A percentile compares a stretch with the other conserved stretches of the same genome.
Conservation (phyloP, 2,888 invertebrate species). For the Merodon equestris region DNA sequence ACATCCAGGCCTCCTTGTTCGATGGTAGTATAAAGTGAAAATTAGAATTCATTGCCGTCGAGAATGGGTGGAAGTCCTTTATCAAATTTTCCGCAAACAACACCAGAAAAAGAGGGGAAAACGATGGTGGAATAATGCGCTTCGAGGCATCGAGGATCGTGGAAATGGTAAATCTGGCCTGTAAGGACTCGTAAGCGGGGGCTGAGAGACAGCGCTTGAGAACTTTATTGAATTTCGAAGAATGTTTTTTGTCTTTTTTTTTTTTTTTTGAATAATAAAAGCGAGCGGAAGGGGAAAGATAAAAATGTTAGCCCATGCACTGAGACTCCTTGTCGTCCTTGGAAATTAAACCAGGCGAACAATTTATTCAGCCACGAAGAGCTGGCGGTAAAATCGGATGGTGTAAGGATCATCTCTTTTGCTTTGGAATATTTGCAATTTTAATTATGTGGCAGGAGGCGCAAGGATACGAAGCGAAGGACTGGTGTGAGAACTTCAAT, state of each 20-base stretch:
- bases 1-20: not conserved
- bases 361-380: slow-evolving; percentile 29
- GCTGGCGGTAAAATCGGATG: not conserved
- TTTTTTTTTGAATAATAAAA: no score
- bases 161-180: slow-evolving; percentile 21
- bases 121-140: slow-evolving; percentile 2
- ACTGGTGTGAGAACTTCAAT: no score
- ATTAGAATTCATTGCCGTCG: slow-evolving; percentile 44
- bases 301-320: no score
- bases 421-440: slow-evolving; percentile 33
- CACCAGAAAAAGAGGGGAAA: not conserved
- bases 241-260: no score
- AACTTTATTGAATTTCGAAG: slow-evolving; percentile 21
- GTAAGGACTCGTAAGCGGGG: no score
- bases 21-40: slow-evolving; percentile 37
- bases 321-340: no score
- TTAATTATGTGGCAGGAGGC: slow-evolving; percentile 32
- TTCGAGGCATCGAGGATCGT: slow-evolving; percentile 3
- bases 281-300: no score
- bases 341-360: slow-evolving; percentile 5
- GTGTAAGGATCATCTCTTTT: not conserved
- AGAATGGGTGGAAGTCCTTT: slow-evolving; percentile 32
- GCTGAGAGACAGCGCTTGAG: not conserved
- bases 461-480: not conserved
- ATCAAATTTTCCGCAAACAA: slow-evolving; percentile 35